Percentiles rank a stretch among this genome's conserved stretches.
Conservation (phyloP, 1,140 invertebrate species). For the Leptinotarsa defecta region DNA sequence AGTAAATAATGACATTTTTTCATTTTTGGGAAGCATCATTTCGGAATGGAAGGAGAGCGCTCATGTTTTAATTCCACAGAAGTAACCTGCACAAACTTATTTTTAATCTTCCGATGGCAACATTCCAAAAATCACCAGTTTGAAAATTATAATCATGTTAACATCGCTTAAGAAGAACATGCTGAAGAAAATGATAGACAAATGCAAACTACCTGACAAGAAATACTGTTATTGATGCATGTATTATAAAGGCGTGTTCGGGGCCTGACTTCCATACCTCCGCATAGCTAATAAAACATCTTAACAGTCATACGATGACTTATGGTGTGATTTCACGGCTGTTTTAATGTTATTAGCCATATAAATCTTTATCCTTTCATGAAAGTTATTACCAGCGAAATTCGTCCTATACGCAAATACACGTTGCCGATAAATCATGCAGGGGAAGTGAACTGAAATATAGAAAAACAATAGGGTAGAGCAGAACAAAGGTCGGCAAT, state of each 20-base stretch:
- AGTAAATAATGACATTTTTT: too few relatives aligned
- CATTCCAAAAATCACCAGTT: too few relatives aligned
- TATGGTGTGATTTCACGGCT: constrained; percentile 7
- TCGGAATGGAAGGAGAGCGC: too few relatives aligned
- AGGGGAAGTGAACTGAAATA: background rate
- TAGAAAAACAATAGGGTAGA: constrained; percentile 6
- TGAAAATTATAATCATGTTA: too few relatives aligned
- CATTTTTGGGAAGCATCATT: too few relatives aligned
- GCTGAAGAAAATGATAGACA: too few relatives aligned
- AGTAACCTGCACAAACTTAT: too few relatives aligned
- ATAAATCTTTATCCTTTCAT: constrained; percentile 7
- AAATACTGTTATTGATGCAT: background rate
- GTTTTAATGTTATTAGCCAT: constrained; percentile 1
- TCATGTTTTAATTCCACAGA: too few relatives aligned
- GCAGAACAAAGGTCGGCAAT: background rate
- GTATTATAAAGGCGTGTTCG: background rate
- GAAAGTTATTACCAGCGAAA: background rate
- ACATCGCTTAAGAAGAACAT: too few relatives aligned
- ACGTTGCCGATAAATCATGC: background rate
- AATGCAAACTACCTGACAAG: too few relatives aligned
- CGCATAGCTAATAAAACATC: background rate
- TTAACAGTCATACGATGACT: background rate
- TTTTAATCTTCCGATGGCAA: too few relatives aligned
- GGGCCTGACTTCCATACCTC: background rate
- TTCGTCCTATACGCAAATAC: constrained; percentile 1